Conservation (phyloP, 2,113 vertebrate genomes). For the Puntigrus tetrazona region DNA sequence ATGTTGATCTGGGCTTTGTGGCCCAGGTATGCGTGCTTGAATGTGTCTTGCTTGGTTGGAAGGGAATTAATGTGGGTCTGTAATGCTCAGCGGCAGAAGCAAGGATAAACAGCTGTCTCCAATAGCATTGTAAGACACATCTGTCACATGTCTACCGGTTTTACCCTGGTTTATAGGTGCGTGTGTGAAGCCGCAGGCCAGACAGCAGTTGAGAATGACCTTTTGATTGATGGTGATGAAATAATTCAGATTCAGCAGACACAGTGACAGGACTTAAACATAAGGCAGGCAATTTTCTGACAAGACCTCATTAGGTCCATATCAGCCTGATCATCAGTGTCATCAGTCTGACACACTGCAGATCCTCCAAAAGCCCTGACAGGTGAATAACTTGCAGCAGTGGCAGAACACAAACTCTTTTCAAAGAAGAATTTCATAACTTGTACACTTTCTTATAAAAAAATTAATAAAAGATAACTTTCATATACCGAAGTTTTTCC, state of each 20-base stretch:
- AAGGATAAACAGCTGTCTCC: constrained; percentile 16
- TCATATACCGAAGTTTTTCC: neutral
- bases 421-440: neutral
- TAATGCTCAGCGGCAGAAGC: neutral
- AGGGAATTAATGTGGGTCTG: constrained; percentile 10
- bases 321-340: constrained; percentile 27
- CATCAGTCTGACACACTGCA: constrained; percentile 15
- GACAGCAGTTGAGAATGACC: constrained; percentile 6
- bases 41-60: neutral
- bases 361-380: neutral
- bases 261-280: constrained; percentile 10
- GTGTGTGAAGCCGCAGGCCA: neutral
- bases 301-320: constrained; percentile 28
- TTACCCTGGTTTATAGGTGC: neutral
- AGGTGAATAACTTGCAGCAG: neutral
- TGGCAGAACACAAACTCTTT: neutral
- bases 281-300: constrained; percentile 21
- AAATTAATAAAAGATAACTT: no score
- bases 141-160: neutral
- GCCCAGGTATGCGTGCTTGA: neutral
- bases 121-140: constrained; percentile 14
- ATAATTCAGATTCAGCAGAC: neutral
- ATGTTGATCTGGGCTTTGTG: neutral
- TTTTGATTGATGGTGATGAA: constrained; percentile 17
- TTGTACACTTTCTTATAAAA: neutral